These are phyloP conservation scores for Microchrysa polita DNA, from an alignment of 2,888 invertebrate species.

Conservation along the genomic window DNA sequence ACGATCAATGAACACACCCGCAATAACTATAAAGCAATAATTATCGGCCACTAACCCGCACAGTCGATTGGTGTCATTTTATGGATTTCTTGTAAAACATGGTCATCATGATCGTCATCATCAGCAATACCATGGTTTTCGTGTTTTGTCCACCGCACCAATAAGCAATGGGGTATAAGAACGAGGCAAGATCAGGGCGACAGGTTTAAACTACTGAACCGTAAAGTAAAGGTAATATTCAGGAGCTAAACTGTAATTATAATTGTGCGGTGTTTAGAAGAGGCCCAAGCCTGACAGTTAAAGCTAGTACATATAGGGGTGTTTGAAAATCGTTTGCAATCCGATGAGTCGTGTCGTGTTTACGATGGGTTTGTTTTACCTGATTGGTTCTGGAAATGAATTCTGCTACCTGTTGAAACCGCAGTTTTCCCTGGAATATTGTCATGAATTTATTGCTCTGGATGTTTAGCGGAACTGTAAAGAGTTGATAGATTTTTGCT, in stretches of 20 bases:
- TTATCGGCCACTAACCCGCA: slow-evolving; percentile 41
- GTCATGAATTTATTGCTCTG: too few relatives aligned
- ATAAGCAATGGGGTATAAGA: neutral
- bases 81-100: slow-evolving; percentile 27
- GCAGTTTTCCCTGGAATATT: too few relatives aligned
- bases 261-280: neutral
- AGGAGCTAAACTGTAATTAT: slow-evolving; percentile 37
- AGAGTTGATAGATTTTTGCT: neutral
- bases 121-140: neutral
- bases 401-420: too few relatives aligned
- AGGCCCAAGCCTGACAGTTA: too few relatives aligned
- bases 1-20: slow-evolving; percentile 24
- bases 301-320: too few relatives aligned
- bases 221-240: slow-evolving; percentile 28
- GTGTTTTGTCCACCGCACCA: neutral
- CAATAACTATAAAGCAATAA: slow-evolving; percentile 43
- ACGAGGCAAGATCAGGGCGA: neutral
- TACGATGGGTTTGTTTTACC: too few relatives aligned
- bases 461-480: too few relatives aligned
- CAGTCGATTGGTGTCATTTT: slow-evolving; percentile 31
- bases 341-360: too few relatives aligned
- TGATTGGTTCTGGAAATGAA: too few relatives aligned
- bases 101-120: slow-evolving; percentile 12
- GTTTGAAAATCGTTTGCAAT: too few relatives aligned
- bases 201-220: neutral